phyloP scores from a whole-genome alignment of 1,140 invertebrate genomes.

The Monochamus saltuarius region DNA sequence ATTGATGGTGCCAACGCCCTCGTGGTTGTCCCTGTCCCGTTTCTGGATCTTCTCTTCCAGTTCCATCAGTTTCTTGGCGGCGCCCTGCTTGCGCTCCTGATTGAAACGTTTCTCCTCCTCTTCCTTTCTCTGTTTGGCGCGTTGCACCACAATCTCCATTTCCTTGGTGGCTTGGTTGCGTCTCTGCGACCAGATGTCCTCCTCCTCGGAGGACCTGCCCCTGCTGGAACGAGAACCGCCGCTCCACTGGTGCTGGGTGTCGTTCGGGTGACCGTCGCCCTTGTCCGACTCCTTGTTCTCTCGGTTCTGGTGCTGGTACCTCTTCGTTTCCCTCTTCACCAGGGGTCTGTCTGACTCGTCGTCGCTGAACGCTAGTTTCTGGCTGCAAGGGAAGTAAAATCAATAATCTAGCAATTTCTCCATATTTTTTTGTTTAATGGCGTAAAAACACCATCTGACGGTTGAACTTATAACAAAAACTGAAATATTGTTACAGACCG shows the following conservation, averaged over 20 bases:
- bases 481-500: too few species aligned
- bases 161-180: slow-evolving; percentile 68
- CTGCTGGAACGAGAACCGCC: slow-evolving; percentile 27
- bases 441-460: too few species aligned
- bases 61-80: slow-evolving; percentile 62
- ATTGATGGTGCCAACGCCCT: slow-evolving; percentile 45
- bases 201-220: slow-evolving; percentile 59
- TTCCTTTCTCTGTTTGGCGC: slow-evolving; percentile 75
- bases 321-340: slow-evolving; percentile 20
- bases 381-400: slow-evolving; percentile 55
- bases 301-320: slow-evolving; percentile 30
- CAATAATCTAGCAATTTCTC: slow-evolving; percentile 15
- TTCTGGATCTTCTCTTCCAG: slow-evolving; percentile 62
- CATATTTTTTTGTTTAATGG: too few species aligned
- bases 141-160: slow-evolving; percentile 69
- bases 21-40: slow-evolving; percentile 53
- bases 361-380: slow-evolving; percentile 92
- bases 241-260: slow-evolving; percentile 11
- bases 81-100: slow-evolving; percentile 54
- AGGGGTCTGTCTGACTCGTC: slow-evolving; percentile 65
- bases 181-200: slow-evolving; percentile 72
- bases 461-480: too few species aligned
- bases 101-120: slow-evolving; percentile 79
- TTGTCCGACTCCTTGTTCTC: slow-evolving; percentile 51
- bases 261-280: slow-evolving; percentile 34